A percentile compares a stretch with the other conserved stretches of the same genome.
Evolutionary conservation across 2,888 invertebrate genomes (phyloP).

Genomic region (Chrysolina haemoptera): DNA sequence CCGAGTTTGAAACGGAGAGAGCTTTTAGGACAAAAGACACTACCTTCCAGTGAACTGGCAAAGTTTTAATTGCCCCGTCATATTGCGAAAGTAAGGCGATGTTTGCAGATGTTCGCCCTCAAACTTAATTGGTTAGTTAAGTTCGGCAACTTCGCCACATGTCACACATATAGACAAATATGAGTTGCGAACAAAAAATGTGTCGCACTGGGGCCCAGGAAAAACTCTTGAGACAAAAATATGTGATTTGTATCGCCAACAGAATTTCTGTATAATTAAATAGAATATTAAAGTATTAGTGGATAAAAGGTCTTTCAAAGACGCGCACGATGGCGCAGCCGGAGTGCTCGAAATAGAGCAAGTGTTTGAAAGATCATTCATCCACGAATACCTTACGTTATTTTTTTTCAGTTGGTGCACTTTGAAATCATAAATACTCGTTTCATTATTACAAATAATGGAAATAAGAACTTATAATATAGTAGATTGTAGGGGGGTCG

Average conservation of each 20-base stretch:
- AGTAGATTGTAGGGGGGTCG: no score
- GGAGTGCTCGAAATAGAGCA: no score
- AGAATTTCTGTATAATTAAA: no score
- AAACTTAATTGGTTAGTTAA: constrained; percentile 37
- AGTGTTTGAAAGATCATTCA: no score
- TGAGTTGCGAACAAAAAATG: background rate
- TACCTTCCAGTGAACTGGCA: constrained; percentile 36
- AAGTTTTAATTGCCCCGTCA: constrained; percentile 49
- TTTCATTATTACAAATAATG: no score
- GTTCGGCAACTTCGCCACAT: constrained; percentile 30
- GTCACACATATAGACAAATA: constrained; percentile 28
- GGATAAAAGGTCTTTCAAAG: no score
- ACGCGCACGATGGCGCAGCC: no score
- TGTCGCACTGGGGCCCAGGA: background rate
- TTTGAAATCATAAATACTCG: no score
- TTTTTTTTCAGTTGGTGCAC: no score
- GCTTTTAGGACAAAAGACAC: constrained; percentile 41
- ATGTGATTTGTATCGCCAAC: background rate
- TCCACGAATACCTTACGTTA: no score
- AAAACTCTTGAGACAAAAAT: background rate
- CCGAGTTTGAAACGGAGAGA: background rate
- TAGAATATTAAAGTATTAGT: no score
- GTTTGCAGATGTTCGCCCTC: constrained; percentile 41
- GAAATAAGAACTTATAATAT: no score
- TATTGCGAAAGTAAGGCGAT: constrained; percentile 36